Conservation (phyloP, 2,113 vertebrate genomes). For the Varanus salvator region DNA sequence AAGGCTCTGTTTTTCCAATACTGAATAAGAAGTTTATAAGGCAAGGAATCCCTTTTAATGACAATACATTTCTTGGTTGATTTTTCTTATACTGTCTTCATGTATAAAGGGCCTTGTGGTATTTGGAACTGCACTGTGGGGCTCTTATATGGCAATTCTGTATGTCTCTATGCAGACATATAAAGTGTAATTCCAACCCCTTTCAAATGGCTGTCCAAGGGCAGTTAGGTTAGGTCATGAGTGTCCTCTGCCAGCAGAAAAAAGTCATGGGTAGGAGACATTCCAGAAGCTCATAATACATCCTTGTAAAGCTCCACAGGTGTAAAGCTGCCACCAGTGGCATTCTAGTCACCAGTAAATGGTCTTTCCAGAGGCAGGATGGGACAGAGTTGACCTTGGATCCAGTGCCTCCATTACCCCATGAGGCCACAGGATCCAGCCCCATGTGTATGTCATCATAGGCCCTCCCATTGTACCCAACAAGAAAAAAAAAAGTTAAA, state of each 20-base stretch:
- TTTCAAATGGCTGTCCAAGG: background rate
- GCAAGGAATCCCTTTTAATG: background rate
- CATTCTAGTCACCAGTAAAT: background rate
- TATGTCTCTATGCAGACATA: background rate
- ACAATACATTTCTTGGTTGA: background rate
- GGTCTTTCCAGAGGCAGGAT: background rate
- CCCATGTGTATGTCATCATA: background rate
- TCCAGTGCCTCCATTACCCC: background rate
- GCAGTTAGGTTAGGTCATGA: background rate
- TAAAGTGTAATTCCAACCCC: background rate
- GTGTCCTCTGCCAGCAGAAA: background rate
- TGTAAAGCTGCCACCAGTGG: background rate
- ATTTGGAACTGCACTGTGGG: background rate
- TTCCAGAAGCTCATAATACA: background rate
- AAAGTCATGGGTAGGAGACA: background rate
- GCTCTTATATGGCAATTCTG: background rate
- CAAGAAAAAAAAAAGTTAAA: background rate
- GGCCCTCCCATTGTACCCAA: background rate
- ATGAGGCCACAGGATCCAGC: background rate
- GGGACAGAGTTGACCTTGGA: background rate
- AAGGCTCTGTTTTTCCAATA: background rate
- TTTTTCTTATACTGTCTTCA: background rate
- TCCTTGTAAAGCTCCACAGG: background rate
- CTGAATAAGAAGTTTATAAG: constrained; percentile 4
- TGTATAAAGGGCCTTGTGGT: background rate